These are phyloP conservation scores for Pangasius djambal DNA, from an alignment of 2,797 vertebrate genomes.

Conservation along the genomic window DNA sequence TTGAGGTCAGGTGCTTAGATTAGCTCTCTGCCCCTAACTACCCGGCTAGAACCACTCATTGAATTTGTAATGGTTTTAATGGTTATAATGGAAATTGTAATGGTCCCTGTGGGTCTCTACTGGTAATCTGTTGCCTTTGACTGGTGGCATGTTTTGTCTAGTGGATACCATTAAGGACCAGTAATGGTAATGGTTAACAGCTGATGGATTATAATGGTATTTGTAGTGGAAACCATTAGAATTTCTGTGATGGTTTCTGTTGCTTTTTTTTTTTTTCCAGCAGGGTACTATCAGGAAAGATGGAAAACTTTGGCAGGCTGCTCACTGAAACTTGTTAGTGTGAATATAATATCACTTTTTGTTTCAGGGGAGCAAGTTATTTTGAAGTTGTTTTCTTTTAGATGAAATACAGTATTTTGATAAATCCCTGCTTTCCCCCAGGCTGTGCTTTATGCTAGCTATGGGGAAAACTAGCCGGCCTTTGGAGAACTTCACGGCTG, in stretches of 20 bases:
- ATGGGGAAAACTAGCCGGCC: background rate
- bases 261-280: too few species aligned
- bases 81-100: too few species aligned
- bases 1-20: background rate
- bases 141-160: too few species aligned
- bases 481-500: background rate
- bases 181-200: too few species aligned
- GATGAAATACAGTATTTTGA: background rate
- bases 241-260: too few species aligned
- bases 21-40: background rate
- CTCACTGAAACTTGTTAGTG: background rate
- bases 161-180: too few species aligned
- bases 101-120: too few species aligned
- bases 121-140: too few species aligned
- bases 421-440: background rate
- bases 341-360: background rate
- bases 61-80: too few species aligned
- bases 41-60: too few species aligned
- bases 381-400: background rate
- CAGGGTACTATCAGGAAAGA: background rate
- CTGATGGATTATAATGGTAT: too few species aligned
- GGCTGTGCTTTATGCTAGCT: background rate
- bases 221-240: too few species aligned
- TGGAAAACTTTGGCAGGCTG: background rate
- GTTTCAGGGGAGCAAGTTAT: background rate